Evolutionary conservation across 2,888 invertebrate genomes (phyloP).

Genomic region (Conus canariensis): DNA sequence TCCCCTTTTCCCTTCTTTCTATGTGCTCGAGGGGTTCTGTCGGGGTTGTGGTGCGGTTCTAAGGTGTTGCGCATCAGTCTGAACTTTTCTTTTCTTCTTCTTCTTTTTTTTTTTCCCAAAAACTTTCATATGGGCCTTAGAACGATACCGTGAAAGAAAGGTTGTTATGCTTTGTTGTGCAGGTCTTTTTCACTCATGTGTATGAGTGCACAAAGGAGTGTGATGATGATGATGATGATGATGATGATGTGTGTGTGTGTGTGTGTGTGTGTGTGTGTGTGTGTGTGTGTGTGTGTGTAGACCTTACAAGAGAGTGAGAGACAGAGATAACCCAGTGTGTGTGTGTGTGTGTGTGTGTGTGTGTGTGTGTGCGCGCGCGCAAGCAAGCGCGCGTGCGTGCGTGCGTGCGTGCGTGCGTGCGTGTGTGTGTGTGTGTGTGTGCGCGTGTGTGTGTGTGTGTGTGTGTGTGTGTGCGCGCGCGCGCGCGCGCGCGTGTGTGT

Average conservation of each 20-base stretch:
- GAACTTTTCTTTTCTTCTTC: too few relatives aligned
- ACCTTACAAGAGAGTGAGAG: too few relatives aligned
- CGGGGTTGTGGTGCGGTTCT: not conserved
- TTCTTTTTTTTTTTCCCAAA: too few relatives aligned
- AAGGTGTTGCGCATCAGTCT: too few relatives aligned
- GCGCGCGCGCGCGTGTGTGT: not conserved
- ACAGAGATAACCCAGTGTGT: not conserved
- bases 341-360: slow-evolving; percentile 17
- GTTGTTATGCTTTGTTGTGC: too few relatives aligned
- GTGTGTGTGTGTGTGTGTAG: not conserved
- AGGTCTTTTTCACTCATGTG: too few relatives aligned
- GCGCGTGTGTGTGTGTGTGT: slow-evolving; percentile 27
- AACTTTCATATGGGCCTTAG: too few relatives aligned
- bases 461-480: slow-evolving; percentile 23
- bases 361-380: not conserved
- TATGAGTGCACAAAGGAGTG: too few relatives aligned
- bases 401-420: not conserved
- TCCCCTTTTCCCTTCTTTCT: not conserved
- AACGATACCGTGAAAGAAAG: too few relatives aligned
- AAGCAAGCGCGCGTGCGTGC: not conserved
- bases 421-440: slow-evolving; percentile 12
- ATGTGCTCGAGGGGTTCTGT: not conserved
- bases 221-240: not conserved
- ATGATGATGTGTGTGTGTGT: not conserved
- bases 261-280: not conserved